Base-by-base conservation (phyloP, 1,140 invertebrate species). In the Gonioctena quinquepunctata region DNA sequence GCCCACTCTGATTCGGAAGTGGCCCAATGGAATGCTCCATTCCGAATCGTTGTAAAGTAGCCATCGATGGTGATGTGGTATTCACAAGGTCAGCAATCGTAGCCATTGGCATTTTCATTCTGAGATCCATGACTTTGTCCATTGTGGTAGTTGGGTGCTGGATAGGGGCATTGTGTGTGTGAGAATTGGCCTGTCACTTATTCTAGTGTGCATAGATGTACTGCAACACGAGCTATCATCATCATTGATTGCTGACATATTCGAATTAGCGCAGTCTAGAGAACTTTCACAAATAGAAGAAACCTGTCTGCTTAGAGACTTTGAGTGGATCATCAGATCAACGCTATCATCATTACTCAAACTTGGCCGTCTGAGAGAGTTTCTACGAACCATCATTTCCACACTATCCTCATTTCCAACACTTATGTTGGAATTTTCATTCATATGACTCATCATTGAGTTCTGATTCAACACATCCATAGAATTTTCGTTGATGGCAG, bases 1-100 rank as follows among this genome's bases (percentile, higher is more conserved):
- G 85, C 3, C 82, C 86, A 76, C 79, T 87, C 75, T 89, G 85
- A 0, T 87, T 80, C 0, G 87, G 87, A 2, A 90, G 73, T 5
- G 88, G 83, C 16, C 61, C 68, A 27, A 49, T 71, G 6, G 72
- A 69, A 5, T 76, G 67, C 70, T 82, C 82, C 5, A 83, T 77
- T 4, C 83, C 82, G 71, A 85, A 84, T 57, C 78, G 77, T 28
- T 79, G 80, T n/a, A 85, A 71, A 7, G 84, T 83, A 0, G 86
- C 82, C 2, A 88, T 85, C 1, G 89, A 81, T 11, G 88, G 83
- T 21, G 79, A 75, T 19, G 80, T 83, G 3, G 81, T 81, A 62
- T 79, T 80, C 5, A 81, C 78, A 60, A 84, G 79, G 72, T 85
- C 83, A 8, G 81, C 75, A 5, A 84, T 78, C 13, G 80, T 81